Evolutionary conservation across 1,140 invertebrate species (phyloP).

Genomic region (Hylyphantes graminicola): DNA sequence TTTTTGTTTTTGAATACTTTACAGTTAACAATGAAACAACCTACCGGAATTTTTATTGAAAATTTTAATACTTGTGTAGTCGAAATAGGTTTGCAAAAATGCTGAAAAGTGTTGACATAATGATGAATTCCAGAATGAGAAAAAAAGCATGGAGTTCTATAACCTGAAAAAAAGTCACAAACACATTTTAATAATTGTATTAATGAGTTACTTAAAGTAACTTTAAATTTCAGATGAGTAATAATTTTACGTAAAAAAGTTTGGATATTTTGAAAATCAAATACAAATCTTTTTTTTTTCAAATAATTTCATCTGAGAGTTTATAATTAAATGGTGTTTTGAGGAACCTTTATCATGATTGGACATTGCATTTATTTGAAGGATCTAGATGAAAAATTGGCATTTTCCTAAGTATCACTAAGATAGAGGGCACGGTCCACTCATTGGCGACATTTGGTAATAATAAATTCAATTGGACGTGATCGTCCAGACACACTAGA

Average conservation of each 20-base stretch:
- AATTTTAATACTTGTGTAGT: not conserved
- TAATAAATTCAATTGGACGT: too few species aligned
- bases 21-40: too few species aligned
- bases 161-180: slow-evolving; percentile 17
- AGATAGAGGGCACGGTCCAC: too few species aligned
- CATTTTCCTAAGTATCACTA: too few species aligned
- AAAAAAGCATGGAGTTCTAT: slow-evolving; percentile 39
- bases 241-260: not conserved
- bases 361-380: too few species aligned
- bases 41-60: not conserved
- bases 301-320: not conserved
- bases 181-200: not conserved
- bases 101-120: slow-evolving; percentile 40
- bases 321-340: not conserved
- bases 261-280: not conserved
- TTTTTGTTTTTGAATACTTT: too few species aligned
- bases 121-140: slow-evolving; percentile 35
- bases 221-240: not conserved
- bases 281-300: not conserved
- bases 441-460: too few species aligned
- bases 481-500: too few species aligned
- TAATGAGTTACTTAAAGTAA: not conserved
- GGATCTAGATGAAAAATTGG: too few species aligned
- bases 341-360: too few species aligned
- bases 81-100: slow-evolving; percentile 29